Percentiles rank a stretch among this genome's conserved stretches.
These are phyloP conservation scores for Lasioglossum morio DNA, from an alignment of 2,888 invertebrate genomes.

Conservation along the genomic window DNA sequence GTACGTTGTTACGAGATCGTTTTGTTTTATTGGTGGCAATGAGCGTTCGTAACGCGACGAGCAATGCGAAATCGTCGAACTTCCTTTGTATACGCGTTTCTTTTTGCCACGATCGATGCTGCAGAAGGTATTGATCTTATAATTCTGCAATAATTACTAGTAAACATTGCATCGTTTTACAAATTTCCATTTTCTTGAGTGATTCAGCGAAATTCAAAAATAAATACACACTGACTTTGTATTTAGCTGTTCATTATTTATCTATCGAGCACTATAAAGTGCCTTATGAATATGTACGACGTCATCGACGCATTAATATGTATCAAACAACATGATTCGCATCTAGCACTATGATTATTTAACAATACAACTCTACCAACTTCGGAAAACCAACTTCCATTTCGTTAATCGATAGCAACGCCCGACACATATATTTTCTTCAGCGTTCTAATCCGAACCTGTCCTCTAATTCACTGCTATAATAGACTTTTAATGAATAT, in stretches of 20 bases:
- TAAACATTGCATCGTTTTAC: not conserved
- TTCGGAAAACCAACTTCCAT: not conserved
- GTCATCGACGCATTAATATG: not conserved
- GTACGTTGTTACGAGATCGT: not conserved
- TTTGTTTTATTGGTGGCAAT: not conserved
- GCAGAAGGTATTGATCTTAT: not conserved
- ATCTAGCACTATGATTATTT: not conserved
- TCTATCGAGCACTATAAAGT: not conserved
- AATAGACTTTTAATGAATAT: not conserved
- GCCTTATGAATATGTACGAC: not conserved
- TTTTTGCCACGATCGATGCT: not conserved
- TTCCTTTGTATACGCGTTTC: not conserved
- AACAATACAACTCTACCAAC: not conserved
- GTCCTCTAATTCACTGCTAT: not conserved
- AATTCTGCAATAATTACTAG: not conserved
- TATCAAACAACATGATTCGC: not conserved
- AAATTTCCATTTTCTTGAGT: not conserved
- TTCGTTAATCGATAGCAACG: too few relatives aligned
- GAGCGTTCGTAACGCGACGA: not conserved
- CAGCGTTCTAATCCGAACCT: not conserved
- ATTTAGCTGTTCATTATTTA: not conserved
- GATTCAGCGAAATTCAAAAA: not conserved
- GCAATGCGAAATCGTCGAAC: not conserved
- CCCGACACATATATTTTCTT: not conserved
- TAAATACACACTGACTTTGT: not conserved